These are phyloP conservation scores for Harpagoxenus sublaevis DNA, from an alignment of 2,888 invertebrate genomes.

Conservation along the genomic window DNA sequence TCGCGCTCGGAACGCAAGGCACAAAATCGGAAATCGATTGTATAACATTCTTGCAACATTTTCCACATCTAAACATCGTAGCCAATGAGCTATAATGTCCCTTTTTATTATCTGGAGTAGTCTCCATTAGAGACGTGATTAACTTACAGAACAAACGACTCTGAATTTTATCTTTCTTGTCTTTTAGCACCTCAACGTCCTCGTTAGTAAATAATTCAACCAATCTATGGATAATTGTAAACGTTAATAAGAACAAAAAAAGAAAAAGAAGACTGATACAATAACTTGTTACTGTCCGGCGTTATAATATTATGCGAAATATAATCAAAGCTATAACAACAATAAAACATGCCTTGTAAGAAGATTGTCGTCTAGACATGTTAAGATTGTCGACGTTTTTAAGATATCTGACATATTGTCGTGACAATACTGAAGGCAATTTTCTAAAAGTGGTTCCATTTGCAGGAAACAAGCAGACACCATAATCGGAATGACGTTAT, in stretches of 20 bases:
- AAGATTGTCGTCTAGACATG: slow-evolving; percentile 91
- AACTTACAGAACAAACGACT: slow-evolving; percentile 94
- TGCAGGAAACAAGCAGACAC: slow-evolving; percentile 98
- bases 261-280: background rate
- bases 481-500: slow-evolving; percentile 96
- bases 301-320: background rate
- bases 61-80: slow-evolving; percentile 91
- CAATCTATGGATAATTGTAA: slow-evolving; percentile 87
- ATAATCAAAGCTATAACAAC: background rate
- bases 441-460: slow-evolving; percentile 96
- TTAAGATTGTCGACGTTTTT: slow-evolving; percentile 94
- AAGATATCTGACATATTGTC: slow-evolving; percentile 95
- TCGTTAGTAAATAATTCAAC: slow-evolving; percentile 95
- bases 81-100: slow-evolving; percentile 94
- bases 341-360: slow-evolving; percentile 82
- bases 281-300: background rate
- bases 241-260: background rate
- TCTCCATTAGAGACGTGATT: slow-evolving; percentile 92
- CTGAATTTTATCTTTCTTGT: slow-evolving; percentile 96
- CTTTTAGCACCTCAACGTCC: slow-evolving; percentile 94
- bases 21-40: slow-evolving; percentile 91
- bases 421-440: slow-evolving; percentile 95
- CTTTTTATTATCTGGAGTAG: slow-evolving; percentile 91
- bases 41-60: slow-evolving; percentile 92
- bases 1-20: slow-evolving; percentile 91